Percentiles rank a stretch among this genome's conserved stretches.
Conservation (phyloP, 2,797 vertebrate species). For the Sebastiscus albofasciatus region DNA sequence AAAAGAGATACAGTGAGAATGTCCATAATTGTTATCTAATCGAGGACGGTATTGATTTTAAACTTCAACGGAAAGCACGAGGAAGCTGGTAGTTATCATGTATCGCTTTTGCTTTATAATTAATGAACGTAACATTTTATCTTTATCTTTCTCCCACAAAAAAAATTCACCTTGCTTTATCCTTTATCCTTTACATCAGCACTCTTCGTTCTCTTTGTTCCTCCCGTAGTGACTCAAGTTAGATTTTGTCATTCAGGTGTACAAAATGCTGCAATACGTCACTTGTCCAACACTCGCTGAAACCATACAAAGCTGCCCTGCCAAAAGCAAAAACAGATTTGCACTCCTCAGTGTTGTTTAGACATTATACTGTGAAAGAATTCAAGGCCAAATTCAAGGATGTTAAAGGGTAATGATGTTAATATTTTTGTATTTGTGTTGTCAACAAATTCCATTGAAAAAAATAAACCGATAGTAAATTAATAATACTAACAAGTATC, state of each 20-base stretch:
- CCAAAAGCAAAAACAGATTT: background rate
- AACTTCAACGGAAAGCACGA: constrained; percentile 42
- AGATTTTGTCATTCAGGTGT: background rate
- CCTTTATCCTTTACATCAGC: constrained; percentile 31
- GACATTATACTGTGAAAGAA: background rate
- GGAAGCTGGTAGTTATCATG: constrained; percentile 58
- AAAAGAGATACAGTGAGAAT: constrained; percentile 64
- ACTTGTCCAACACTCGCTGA: background rate
- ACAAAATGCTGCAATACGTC: background rate
- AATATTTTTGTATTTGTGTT: background rate
- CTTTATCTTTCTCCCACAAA: constrained; percentile 45
- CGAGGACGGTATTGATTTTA: constrained; percentile 72
- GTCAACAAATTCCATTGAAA: constrained; percentile 14
- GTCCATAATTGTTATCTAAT: constrained; percentile 70
- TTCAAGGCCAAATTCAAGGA: background rate
- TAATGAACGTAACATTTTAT: constrained; percentile 61
- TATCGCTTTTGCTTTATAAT: constrained; percentile 63
- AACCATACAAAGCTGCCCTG: background rate
- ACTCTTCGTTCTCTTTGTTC: constrained; percentile 3
- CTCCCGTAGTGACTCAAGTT: constrained; percentile 13
- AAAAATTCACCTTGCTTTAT: constrained; percentile 56
- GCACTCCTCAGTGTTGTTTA: background rate
- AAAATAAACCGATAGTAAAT: background rate
- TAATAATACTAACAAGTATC: background rate
- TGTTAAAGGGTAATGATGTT: background rate